These are phyloP conservation scores for Aphelenchoides bicaudatus DNA, from an alignment of 2,888 invertebrate species.

Conservation along the genomic window DNA sequence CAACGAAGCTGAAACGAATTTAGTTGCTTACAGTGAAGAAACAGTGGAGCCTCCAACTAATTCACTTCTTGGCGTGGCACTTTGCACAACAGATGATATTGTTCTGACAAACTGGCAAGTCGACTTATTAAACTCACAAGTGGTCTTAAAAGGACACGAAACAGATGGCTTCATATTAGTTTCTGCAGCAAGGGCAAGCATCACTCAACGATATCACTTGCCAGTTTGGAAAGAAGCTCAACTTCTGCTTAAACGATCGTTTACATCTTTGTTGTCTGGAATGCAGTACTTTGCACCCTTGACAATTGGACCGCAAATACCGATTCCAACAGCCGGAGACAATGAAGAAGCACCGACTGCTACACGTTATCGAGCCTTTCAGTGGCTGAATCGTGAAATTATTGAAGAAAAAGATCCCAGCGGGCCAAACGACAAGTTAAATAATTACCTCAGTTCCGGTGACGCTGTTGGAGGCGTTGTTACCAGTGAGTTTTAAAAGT, in stretches of 20 bases:
- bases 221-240: slow-evolving; percentile 81
- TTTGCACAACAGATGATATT: slow-evolving; percentile 80
- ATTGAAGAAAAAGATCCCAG: slow-evolving; percentile 71
- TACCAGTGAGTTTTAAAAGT: slow-evolving; percentile 68
- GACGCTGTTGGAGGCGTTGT: slow-evolving; percentile 95
- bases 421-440: slow-evolving; percentile 64
- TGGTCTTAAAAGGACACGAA: slow-evolving; percentile 75
- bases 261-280: slow-evolving; percentile 88
- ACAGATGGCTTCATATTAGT: slow-evolving; percentile 93
- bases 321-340: slow-evolving; percentile 1
- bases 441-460: slow-evolving; percentile 72
- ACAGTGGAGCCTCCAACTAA: slow-evolving; percentile 65
- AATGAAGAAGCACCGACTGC: background rate
- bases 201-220: slow-evolving; percentile 80
- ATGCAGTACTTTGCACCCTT: slow-evolving; percentile 99
- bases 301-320: slow-evolving; percentile 63
- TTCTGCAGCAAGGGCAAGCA: slow-evolving; percentile 91
- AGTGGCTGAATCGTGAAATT: slow-evolving; percentile 90
- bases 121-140: slow-evolving; percentile 83
- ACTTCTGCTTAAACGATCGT: slow-evolving; percentile 86
- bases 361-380: slow-evolving; percentile 64
- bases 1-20: slow-evolving; percentile 80
- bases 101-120: slow-evolving; percentile 88
- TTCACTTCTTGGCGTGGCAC: slow-evolving; percentile 75
- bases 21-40: slow-evolving; percentile 92